phyloP scores from a whole-genome alignment of 2,797 vertebrate species.

The Acanthornis magna region DNA sequence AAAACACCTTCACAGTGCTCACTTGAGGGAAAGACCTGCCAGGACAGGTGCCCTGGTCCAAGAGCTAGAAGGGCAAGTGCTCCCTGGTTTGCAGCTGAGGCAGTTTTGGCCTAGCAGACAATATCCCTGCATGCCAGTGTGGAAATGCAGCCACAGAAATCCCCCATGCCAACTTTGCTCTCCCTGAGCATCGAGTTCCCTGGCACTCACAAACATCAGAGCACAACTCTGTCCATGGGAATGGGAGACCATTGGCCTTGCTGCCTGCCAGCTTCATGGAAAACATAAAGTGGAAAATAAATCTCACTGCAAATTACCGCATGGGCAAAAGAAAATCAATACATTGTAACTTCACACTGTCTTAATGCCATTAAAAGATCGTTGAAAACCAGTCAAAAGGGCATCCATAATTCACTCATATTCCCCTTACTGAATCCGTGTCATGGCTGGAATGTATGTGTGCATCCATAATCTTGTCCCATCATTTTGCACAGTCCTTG shows the following conservation, averaged over 20 bases:
- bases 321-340: slow-evolving; percentile 47
- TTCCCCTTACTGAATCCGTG: background rate
- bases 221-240: background rate
- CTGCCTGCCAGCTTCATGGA: background rate
- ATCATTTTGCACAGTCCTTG: background rate
- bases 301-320: slow-evolving; percentile 35
- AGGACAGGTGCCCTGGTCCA: background rate
- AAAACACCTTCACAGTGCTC: background rate
- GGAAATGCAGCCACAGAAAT: background rate
- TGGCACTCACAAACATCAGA: background rate
- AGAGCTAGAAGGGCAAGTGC: background rate
- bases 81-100: background rate
- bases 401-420: background rate
- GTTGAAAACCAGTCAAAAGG: background rate
- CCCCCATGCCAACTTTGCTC: background rate
- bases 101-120: background rate
- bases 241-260: background rate
- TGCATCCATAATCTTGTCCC: background rate
- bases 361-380: slow-evolving; percentile 21
- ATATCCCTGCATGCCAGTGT: background rate
- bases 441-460: background rate
- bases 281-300: background rate
- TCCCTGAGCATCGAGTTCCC: background rate
- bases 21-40: background rate
- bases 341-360: background rate